A percentile compares a stretch with the other conserved stretches of the same genome.
Evolutionary conservation across 2,888 invertebrate species (phyloP).

Genomic region (Temnothorax ravouxi): DNA sequence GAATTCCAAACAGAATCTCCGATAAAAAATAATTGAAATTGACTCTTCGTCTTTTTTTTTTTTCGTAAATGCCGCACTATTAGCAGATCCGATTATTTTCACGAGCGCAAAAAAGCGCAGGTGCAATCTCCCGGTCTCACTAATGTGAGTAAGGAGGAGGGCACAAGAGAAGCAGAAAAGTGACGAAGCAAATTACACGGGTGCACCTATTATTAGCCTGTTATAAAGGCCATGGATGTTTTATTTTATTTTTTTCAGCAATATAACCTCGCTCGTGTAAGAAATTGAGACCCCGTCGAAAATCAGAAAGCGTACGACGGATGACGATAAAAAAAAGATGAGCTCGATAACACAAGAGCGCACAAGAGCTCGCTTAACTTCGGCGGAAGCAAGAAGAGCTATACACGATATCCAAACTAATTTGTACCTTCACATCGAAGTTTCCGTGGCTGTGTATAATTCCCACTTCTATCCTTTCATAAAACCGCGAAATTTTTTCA

Average conservation of each 20-base stretch:
- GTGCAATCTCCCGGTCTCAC: slow-evolving; percentile 32
- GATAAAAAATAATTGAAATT: slow-evolving; percentile 20
- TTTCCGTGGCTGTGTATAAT: not conserved
- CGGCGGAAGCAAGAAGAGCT: not conserved
- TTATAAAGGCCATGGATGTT: slow-evolving; percentile 32
- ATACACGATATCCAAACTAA: not conserved
- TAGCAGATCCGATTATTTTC: slow-evolving; percentile 23
- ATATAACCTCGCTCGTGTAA: slow-evolving; percentile 33
- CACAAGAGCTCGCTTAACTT: slow-evolving; percentile 15
- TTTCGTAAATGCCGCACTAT: not conserved
- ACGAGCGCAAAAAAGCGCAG: slow-evolving; percentile 24
- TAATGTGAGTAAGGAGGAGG: slow-evolving; percentile 36
- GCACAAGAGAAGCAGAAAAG: slow-evolving; percentile 19
- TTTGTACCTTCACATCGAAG: not conserved
- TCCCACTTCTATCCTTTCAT: not conserved
- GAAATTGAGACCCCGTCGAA: slow-evolving; percentile 37
- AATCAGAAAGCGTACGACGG: slow-evolving; percentile 33
- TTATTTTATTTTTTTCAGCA: slow-evolving; percentile 6
- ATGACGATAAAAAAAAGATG: slow-evolving; percentile 19
- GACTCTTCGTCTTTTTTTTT: not conserved
- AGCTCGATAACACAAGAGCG: slow-evolving; percentile 27
- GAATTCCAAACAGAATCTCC: not conserved
- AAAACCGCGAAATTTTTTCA: not conserved
- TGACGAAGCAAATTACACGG: slow-evolving; percentile 49
- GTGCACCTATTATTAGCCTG: slow-evolving; percentile 43